These are phyloP conservation scores for Gadopsis marmoratus DNA, from an alignment of 2,797 vertebrate species.

Conservation along the genomic window DNA sequence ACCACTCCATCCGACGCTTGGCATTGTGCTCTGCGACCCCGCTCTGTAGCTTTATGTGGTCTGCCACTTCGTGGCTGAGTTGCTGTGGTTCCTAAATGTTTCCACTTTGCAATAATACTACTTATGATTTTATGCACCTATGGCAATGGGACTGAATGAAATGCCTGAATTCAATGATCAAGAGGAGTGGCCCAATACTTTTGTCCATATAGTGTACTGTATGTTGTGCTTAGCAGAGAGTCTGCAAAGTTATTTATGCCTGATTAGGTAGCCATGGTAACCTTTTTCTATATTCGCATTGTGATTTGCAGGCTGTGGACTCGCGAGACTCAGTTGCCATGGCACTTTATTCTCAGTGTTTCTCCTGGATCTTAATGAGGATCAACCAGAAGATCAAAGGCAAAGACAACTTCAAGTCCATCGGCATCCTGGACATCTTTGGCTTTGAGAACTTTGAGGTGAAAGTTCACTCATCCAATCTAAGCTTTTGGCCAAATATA, in stretches of 20 bases:
- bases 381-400: slow-evolving; percentile 93
- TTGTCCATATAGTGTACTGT: too few species aligned
- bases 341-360: slow-evolving; percentile 94
- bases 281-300: slow-evolving; percentile 28
- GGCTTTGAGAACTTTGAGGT: slow-evolving; percentile 97
- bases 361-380: slow-evolving; percentile 93
- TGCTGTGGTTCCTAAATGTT: too few species aligned
- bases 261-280: slow-evolving; percentile 37
- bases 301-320: slow-evolving; percentile 88
- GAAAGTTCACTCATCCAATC: slow-evolving; percentile 11
- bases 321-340: slow-evolving; percentile 93
- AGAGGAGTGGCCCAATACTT: too few species aligned
- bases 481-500: neutral
- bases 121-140: too few species aligned
- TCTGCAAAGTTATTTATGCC: slow-evolving; percentile 32
- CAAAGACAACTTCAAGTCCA: slow-evolving; percentile 94
- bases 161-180: too few species aligned
- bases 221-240: slow-evolving; percentile 25
- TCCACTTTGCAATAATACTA: too few species aligned
- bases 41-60: too few species aligned
- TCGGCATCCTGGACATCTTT: slow-evolving; percentile 95
- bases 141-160: too few species aligned
- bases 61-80: too few species aligned
- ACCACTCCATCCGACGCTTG: too few species aligned
- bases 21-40: too few species aligned